Conservation (phyloP, 2,113 vertebrate genomes). For the Otocyon megalotis region DNA sequence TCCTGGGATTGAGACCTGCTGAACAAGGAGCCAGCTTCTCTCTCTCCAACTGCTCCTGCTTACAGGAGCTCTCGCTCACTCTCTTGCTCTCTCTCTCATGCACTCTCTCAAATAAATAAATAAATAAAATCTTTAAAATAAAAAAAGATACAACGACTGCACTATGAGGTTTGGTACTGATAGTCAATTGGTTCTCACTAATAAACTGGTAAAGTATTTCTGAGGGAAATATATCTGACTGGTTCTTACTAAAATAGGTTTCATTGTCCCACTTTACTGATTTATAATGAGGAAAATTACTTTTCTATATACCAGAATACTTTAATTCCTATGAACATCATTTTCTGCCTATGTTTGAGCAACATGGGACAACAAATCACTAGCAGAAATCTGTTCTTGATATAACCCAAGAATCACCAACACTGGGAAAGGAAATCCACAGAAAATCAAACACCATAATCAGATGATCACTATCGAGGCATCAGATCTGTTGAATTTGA, state of each 20-base stretch:
- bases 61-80: no score
- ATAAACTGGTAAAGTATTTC: background rate
- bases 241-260: background rate
- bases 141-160: background rate
- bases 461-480: background rate
- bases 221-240: background rate
- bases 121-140: background rate
- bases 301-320: background rate
- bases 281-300: background rate
- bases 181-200: background rate
- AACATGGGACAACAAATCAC: background rate
- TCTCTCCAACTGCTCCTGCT: background rate
- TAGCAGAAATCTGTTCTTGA: background rate
- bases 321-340: background rate
- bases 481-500: background rate
- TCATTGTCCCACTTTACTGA: background rate
- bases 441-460: background rate
- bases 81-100: background rate
- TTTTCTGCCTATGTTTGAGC: background rate
- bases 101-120: background rate
- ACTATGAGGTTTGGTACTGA: background rate
- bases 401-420: slow-evolving; percentile 18
- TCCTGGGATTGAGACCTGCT: background rate
- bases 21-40: background rate
- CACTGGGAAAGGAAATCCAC: background rate